Base-by-base conservation (phyloP, 2,113 vertebrate species). In the Pseudopipra pipra region DNA sequence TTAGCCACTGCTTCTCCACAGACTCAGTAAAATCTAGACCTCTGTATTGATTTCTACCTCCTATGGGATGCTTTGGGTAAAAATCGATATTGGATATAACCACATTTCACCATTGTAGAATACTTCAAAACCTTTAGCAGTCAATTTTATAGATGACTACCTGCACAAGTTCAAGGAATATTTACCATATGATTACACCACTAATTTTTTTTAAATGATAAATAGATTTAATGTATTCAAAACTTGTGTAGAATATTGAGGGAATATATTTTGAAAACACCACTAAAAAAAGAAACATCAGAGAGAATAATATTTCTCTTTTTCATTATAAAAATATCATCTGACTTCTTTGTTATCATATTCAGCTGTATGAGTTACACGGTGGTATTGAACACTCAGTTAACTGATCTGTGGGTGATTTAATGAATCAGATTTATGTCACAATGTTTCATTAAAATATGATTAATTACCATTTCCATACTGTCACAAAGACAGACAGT, bases 371-470 rank as follows among this genome's bases (percentile, higher is more conserved):
- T 61, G 65, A 82, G 12, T 86, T 93, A 28, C 25, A 56, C 15
- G 85, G 43, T 43, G 49, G 25, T 89, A 35, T 12, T 89, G 43
- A 91, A 85, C 27, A 71, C 27, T 81, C 37, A 52, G 21, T 89
- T 68, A 86, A 95, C n/a, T 76, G n/a, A 79, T 73, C 39, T 30
- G 4, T 76, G 35, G 12, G 22, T 87, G 27, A 70, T 39, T 95
- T 83, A 93, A 83, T 90, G 44, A 92, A 58, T 72, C 58, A 87
- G 31, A 83, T 96, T 95, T 89, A n/a, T 91, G 87, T 80, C 77
- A 65, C 37, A 81, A 33, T 20, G 5, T 80, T 95, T 95, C 82
- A 91, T 97, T 91, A 90, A 95, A 95, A 85, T 67, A 87, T 62
- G 35, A 86, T 82, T 91, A 87, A 91, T 89, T 41, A 33, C 19